Evolutionary conservation across 2,113 vertebrate species (phyloP).

Genomic region (Oenanthe melanoleuca): DNA sequence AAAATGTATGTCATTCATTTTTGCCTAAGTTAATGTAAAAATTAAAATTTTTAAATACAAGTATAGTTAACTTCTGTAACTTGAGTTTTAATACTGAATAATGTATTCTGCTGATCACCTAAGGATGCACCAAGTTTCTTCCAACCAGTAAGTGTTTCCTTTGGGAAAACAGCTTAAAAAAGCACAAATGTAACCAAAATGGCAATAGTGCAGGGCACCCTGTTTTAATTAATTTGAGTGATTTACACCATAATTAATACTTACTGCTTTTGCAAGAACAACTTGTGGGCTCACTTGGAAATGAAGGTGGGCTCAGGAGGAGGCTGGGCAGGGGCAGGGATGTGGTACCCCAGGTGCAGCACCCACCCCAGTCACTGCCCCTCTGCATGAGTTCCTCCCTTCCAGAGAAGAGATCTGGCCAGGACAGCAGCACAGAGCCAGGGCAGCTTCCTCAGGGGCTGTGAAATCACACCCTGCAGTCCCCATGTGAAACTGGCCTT

Average conservation of each 20-base stretch:
- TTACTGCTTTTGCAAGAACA: background rate
- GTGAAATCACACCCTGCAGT: background rate
- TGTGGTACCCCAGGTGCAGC: background rate
- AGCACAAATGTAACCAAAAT: background rate
- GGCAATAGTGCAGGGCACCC: background rate
- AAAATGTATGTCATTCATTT: background rate
- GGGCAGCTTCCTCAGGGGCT: background rate
- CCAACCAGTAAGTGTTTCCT: background rate
- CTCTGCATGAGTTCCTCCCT: background rate
- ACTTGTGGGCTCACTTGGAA: background rate
- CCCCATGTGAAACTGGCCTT: background rate
- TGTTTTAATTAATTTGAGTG: background rate
- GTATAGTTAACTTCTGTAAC: background rate
- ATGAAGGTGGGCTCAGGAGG: fast-evolving
- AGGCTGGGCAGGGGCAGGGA: background rate
- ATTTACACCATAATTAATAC: background rate
- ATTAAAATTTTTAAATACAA: background rate
- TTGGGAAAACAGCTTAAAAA: background rate
- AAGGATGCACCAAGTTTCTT: background rate
- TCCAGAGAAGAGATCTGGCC: background rate
- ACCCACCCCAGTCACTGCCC: background rate
- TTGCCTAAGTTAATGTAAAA: background rate
- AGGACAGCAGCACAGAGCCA: background rate
- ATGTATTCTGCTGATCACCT: background rate
- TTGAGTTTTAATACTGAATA: background rate